A percentile compares a stretch with the other conserved stretches of the same genome.
phyloP scores from a whole-genome alignment of 2,888 invertebrate species.

The Seira ritae region DNA sequence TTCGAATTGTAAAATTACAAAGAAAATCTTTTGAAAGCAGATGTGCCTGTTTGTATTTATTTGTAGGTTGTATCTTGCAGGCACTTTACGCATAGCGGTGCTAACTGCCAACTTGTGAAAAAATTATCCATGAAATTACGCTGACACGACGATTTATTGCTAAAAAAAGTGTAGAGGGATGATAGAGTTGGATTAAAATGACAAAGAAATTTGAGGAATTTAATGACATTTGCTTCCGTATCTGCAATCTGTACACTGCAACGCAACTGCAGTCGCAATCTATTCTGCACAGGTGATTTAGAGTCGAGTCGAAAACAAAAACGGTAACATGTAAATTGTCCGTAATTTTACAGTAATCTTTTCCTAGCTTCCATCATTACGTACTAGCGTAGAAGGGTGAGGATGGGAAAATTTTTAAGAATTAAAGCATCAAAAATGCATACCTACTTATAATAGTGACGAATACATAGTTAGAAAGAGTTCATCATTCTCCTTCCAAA shows the following conservation, averaged over 20 bases:
- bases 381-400: too few relatives aligned
- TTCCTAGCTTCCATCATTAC: not conserved
- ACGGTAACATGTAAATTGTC: not conserved
- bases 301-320: not conserved
- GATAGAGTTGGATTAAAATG: not conserved
- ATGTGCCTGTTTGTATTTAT: too few relatives aligned
- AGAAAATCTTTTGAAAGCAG: too few relatives aligned
- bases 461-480: too few relatives aligned
- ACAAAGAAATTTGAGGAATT: too few relatives aligned
- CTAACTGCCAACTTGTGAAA: not conserved
- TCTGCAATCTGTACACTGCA: not conserved
- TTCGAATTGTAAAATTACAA: not conserved
- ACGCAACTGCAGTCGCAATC: not conserved
- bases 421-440: too few relatives aligned
- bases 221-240: not conserved
- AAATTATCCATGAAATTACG: constrained; percentile 5
- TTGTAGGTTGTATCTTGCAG: too few relatives aligned
- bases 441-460: too few relatives aligned
- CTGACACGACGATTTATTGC: constrained; percentile 10
- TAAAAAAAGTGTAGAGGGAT: not conserved
- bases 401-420: too few relatives aligned
- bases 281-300: not conserved
- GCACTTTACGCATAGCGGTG: too few relatives aligned
- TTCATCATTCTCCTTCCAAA: too few relatives aligned
- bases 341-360: not conserved